These are phyloP conservation scores for Accipiter cooperii DNA, from an alignment of 2,113 vertebrate species.

Conservation along the genomic window DNA sequence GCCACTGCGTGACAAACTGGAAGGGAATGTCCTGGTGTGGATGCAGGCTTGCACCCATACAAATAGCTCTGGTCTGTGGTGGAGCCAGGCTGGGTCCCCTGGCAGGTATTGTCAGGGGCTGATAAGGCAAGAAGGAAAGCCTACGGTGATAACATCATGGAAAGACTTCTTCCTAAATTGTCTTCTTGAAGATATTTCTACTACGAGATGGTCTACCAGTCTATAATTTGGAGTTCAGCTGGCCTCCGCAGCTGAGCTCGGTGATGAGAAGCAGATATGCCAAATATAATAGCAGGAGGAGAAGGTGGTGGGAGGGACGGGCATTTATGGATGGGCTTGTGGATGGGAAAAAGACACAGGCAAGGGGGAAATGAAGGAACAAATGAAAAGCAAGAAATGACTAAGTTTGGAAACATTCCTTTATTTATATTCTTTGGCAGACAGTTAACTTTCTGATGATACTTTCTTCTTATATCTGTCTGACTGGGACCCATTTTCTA, in stretches of 20 bases:
- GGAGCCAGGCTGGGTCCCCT: neutral
- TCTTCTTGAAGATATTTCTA: neutral
- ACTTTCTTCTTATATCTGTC: neutral
- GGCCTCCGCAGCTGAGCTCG: fast-evolving
- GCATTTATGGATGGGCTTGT: neutral
- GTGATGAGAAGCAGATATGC: neutral
- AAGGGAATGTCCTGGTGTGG: neutral
- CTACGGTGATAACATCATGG: fast-evolving
- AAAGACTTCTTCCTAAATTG: neutral
- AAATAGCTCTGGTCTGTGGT: neutral
- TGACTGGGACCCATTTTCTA: neutral
- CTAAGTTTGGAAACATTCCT: neutral
- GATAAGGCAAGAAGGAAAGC: neutral
- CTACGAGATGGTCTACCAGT: fast-evolving
- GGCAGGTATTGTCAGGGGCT: neutral
- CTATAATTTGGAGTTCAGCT: neutral
- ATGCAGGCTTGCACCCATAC: fast-evolving
- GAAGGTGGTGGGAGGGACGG: neutral
- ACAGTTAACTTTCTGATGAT: neutral
- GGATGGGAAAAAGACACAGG: neutral
- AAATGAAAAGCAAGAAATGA: neutral
- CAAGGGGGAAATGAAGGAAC: neutral
- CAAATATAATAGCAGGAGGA: fast-evolving
- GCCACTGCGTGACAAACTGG: fast-evolving
- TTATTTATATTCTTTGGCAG: neutral